phyloP scores from a whole-genome alignment of 2,888 invertebrate species.

The Calliphora vomitoria region DNA sequence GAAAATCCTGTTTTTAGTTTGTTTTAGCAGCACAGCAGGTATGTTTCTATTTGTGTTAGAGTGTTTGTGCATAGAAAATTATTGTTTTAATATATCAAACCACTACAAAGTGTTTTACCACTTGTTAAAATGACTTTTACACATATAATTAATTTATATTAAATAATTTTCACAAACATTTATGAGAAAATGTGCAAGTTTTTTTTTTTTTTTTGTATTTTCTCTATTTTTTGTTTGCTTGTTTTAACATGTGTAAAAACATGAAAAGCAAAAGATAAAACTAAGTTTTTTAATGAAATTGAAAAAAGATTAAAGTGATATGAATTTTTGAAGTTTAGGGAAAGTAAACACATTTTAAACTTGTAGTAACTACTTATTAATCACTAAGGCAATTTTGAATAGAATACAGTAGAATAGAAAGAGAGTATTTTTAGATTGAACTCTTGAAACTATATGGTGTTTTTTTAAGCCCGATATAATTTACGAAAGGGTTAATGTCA shows the following conservation, averaged over 20 bases:
- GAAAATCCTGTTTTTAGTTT: conserved; percentile 41
- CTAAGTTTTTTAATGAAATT: background rate
- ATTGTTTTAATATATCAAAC: conserved; percentile 72
- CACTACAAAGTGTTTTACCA: conserved; percentile 71
- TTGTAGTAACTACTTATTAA: background rate
- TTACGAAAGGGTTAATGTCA: too few species aligned
- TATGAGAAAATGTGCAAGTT: conserved; percentile 51
- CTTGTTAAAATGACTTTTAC: conserved; percentile 69
- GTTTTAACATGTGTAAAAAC: conserved; percentile 7
- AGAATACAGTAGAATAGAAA: too few species aligned
- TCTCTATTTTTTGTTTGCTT: background rate
- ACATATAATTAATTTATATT: conserved; percentile 70
- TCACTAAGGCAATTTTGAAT: too few species aligned
- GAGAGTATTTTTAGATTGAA: too few species aligned
- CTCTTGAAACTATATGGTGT: too few species aligned
- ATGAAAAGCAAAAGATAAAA: background rate
- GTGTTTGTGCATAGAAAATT: conserved; percentile 44
- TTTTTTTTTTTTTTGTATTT: conserved; percentile 31
- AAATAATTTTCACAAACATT: conserved; percentile 62
- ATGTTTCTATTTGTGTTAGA: background rate
- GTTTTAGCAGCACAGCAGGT: conserved; percentile 48
- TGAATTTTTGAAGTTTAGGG: background rate
- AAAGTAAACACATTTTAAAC: background rate
- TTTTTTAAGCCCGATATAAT: too few species aligned
- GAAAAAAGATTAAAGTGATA: conserved; percentile 1